A percentile compares a stretch with the other conserved stretches of the same genome.
Conservation (phyloP, 2,888 invertebrate species). For the Sphecodes monilicornis region DNA sequence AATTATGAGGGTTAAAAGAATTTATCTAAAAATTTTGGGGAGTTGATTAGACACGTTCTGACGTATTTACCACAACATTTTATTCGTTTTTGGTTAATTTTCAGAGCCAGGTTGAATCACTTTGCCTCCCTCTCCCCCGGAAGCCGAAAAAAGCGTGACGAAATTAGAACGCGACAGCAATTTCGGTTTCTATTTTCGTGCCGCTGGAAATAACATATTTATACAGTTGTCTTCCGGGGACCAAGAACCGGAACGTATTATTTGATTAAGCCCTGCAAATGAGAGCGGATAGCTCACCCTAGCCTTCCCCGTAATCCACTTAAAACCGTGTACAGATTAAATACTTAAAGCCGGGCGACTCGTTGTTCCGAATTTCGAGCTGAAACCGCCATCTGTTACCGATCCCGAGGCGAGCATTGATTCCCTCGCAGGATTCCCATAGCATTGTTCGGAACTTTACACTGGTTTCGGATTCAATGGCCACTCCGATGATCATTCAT, state of each 20-base stretch:
- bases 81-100: not conserved
- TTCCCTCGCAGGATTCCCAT: not conserved
- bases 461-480: not conserved
- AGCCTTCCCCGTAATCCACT: not conserved
- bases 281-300: not conserved
- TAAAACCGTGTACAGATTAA: constrained; percentile 2
- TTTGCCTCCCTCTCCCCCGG: no score
- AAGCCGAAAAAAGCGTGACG: not conserved
- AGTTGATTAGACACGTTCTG: no score
- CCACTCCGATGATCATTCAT: not conserved
- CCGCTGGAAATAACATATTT: not conserved
- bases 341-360: not conserved
- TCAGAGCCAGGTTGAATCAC: not conserved
- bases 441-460: not conserved
- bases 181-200: not conserved
- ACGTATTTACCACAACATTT: not conserved
- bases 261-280: constrained; percentile 1
- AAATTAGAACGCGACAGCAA: not conserved
- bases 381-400: not conserved
- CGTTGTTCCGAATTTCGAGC: not conserved
- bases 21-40: no score
- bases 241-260: not conserved
- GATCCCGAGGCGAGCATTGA: not conserved
- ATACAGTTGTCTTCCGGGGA: not conserved
- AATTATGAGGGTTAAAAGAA: no score